Evolutionary conservation across 1,140 invertebrate genomes (phyloP).

Genomic region (Antheraea mylitta): DNA sequence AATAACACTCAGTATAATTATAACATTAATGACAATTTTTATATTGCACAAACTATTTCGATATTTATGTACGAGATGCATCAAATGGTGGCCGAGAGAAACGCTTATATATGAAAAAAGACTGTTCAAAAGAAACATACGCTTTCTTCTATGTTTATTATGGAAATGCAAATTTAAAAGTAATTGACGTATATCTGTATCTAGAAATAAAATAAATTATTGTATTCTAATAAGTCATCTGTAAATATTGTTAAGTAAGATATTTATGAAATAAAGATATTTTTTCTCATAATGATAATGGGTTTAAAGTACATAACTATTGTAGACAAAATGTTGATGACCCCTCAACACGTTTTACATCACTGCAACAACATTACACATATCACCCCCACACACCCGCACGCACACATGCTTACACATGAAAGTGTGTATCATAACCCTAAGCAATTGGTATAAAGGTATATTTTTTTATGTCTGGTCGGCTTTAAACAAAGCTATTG

Average conservation of each 20-base stretch:
- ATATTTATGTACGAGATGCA: constrained; percentile 61
- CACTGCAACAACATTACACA: too few relatives aligned
- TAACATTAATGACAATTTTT: constrained; percentile 44
- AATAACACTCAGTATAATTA: constrained; percentile 53
- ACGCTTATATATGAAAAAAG: constrained; percentile 53
- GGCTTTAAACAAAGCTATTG: too few relatives aligned
- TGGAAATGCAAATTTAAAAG: constrained; percentile 65
- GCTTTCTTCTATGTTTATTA: constrained; percentile 53
- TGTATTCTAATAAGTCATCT: constrained; percentile 41
- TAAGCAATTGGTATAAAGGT: too few relatives aligned
- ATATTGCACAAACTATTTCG: constrained; percentile 63
- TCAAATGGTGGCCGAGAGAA: constrained; percentile 63
- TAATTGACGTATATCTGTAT: constrained; percentile 37
- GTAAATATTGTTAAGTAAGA: constrained; percentile 56
- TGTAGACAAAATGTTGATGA: not conserved
- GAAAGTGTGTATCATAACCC: too few relatives aligned
- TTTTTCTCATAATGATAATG: constrained; percentile 6
- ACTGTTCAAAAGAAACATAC: constrained; percentile 55
- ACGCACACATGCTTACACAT: too few relatives aligned
- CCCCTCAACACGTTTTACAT: too few relatives aligned
- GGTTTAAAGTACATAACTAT: not conserved
- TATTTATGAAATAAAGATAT: constrained; percentile 34
- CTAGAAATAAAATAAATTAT: constrained; percentile 21
- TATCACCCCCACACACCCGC: too few relatives aligned
- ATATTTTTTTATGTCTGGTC: too few relatives aligned